Evolutionary conservation across 2,797 vertebrate species (phyloP), one percentile per base, ranked within the genome.

Genomic region (Hippopotamyrus pictus): DNA sequence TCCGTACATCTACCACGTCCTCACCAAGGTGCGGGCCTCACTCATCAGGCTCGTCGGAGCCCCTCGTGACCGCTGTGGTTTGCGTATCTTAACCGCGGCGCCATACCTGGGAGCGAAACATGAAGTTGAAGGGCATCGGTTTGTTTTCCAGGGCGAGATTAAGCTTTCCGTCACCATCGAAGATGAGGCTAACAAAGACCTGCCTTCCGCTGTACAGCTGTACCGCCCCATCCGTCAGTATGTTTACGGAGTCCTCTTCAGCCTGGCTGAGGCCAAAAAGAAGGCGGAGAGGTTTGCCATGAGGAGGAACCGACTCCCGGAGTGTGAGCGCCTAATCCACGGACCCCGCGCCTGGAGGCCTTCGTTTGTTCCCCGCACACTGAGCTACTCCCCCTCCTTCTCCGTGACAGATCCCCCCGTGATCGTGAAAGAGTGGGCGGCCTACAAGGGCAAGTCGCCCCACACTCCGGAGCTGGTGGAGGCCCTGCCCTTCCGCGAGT

Each of bases 231-330:
- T 98, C 91, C 97, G 98, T 93, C 98, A 99, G 92, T 97, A 97
- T 96, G 97, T 99, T 95, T 99, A 99, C 94, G 98, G 98, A 92
- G 97, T 99, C 91, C 97, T 99, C 94, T 99, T 99, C 95, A 99
- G 98, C 93, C 96, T 99, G 95, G 97, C 97, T 37, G 97, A 99
- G 95, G 96, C 96, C 96, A 97, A 97, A 94, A 99, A 98, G 96
- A 99, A 97, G 96, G 97, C 96, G 3, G 97, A 99, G 94, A 96
- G 97, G 91, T 95, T 97, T 87, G 97, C 97, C 93, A 96, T 98
- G 95, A 97, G 97, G 93, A 98, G 97, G 94, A 98, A 97, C 96
- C 95, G 96, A 94, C 96, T 96, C 93, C 97, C 97, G 89, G 97
- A 98, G 94, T 97, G 98, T 99, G 96, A 94, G 95, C 91, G 14